Conservation (phyloP, 2,888 invertebrate genomes). For the Urechis unicinctus region DNA sequence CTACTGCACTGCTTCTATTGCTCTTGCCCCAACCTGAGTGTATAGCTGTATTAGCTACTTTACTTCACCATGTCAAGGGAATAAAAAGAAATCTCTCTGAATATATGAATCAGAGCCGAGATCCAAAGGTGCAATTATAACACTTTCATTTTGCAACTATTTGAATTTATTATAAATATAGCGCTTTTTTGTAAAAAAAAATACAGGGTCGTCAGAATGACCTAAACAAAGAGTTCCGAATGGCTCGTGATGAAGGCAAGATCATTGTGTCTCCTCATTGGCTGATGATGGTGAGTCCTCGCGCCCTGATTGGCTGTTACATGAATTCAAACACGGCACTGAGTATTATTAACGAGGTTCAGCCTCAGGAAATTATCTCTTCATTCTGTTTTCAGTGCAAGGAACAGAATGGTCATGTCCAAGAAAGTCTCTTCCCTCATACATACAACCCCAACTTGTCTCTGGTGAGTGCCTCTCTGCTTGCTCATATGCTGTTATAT, state of each 20-base stretch:
- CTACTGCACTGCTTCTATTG: no score
- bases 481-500: no score
- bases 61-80: no score
- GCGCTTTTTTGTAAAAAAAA: background rate
- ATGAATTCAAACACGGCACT: no score
- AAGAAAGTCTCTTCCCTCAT: slow-evolving; percentile 49
- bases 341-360: no score
- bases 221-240: slow-evolving; percentile 46
- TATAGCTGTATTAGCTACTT: no score
- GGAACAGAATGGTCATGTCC: slow-evolving; percentile 42
- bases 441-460: slow-evolving; percentile 48
- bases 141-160: background rate
- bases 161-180: background rate
- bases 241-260: slow-evolving; percentile 47
- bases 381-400: slow-evolving; percentile 34
- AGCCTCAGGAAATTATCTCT: background rate
- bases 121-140: background rate
- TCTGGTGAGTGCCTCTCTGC: slow-evolving; percentile 32
- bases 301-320: no score
- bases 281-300: slow-evolving; percentile 40
- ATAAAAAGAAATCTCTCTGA: no score
- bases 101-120: no score
- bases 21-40: no score
- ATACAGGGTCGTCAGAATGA: slow-evolving; percentile 47
- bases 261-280: slow-evolving; percentile 51